Evolutionary conservation across 2,113 vertebrate genomes (phyloP).

Genomic region (Orthonyx spaldingii): DNA sequence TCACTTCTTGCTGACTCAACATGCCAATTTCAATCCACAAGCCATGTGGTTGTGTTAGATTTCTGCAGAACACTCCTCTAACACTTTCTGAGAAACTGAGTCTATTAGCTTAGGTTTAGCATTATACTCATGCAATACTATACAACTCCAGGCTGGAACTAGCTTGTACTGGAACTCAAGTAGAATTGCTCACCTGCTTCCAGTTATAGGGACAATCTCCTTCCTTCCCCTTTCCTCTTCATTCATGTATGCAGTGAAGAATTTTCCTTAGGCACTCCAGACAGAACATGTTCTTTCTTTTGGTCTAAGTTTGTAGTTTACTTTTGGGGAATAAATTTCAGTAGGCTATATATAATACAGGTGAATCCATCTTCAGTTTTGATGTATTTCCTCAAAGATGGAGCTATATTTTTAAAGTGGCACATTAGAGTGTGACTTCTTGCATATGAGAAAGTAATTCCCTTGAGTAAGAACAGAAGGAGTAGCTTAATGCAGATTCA

Average conservation of each 20-base stretch:
- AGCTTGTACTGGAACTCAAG: background rate
- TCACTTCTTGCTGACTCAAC: background rate
- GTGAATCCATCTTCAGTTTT: background rate
- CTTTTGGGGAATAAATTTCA: background rate
- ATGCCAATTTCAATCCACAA: background rate
- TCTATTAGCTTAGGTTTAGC: background rate
- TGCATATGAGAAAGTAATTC: background rate
- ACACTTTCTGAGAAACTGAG: background rate
- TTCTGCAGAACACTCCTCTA: background rate
- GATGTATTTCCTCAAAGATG: background rate
- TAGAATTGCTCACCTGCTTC: background rate
- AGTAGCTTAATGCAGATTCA: background rate
- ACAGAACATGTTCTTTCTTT: background rate
- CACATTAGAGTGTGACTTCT: background rate
- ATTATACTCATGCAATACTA: background rate
- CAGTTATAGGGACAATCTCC: background rate
- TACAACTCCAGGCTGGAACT: background rate
- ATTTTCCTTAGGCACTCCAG: background rate
- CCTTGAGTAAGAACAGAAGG: background rate
- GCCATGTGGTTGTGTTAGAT: background rate
- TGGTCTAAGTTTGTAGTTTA: background rate
- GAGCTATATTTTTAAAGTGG: background rate
- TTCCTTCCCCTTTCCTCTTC: background rate
- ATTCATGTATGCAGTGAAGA: background rate
- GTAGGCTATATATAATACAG: background rate